These are phyloP conservation scores for Dioctria rufipes DNA, from an alignment of 2,888 invertebrate genomes.

Conservation along the genomic window DNA sequence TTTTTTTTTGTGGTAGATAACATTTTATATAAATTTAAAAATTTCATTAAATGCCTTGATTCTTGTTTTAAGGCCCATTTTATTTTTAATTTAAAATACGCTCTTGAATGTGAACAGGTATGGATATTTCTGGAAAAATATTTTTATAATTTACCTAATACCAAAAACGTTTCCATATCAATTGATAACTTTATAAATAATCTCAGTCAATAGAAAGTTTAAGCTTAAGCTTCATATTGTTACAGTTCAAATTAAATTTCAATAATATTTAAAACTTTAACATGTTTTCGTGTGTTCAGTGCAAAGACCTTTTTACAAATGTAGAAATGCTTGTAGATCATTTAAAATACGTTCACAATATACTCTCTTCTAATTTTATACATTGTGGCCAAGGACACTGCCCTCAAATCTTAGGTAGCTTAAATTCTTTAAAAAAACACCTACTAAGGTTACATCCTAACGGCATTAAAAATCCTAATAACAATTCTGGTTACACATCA, in stretches of 20 bases:
- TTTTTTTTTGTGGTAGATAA: background rate
- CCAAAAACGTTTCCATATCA: background rate
- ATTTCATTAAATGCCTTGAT: background rate
- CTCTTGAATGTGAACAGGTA: background rate
- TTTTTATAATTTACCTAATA: background rate
- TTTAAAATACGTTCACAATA: background rate
- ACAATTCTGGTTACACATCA: too few species aligned
- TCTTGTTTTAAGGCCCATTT: constrained; percentile 1
- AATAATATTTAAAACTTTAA: too few species aligned
- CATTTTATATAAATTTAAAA: background rate
- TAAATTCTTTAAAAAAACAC: background rate
- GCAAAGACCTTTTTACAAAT: background rate
- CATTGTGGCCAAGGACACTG: background rate
- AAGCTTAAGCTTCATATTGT: background rate
- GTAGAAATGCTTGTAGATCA: background rate
- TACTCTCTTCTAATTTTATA: too few species aligned
- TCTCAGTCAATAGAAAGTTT: background rate
- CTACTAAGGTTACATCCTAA: background rate
- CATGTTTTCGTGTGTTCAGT: background rate
- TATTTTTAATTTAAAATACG: background rate
- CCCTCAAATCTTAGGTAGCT: background rate
- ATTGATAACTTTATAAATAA: background rate
- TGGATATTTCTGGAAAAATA: background rate
- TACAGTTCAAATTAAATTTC: background rate
- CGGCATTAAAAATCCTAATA: too few species aligned